Evolutionary conservation across 2,797 vertebrate species (phyloP).

Genomic region (Zenarchopterus dispar): DNA sequence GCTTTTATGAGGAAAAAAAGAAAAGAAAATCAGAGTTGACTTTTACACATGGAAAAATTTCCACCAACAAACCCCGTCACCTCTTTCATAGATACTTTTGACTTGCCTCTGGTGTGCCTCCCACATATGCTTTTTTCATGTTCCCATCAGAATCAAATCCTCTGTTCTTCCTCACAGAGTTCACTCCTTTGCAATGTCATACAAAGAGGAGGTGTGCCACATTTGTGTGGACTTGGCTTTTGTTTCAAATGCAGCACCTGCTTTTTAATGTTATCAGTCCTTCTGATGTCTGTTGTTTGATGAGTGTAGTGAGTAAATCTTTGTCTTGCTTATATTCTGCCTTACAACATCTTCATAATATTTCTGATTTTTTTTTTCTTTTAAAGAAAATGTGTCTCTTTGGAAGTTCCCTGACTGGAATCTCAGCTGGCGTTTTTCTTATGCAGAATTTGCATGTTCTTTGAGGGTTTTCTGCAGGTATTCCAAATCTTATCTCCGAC

Average conservation of each 20-base stretch:
- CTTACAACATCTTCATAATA: no score
- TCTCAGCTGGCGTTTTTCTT: no score
- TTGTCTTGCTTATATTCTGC: no score
- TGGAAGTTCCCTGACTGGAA: no score
- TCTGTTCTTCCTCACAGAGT: constrained; percentile 27
- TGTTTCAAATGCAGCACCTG: neutral
- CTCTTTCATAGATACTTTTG: constrained; percentile 40
- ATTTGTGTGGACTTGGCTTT: constrained; percentile 30
- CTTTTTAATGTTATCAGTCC: no score
- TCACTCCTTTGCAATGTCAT: constrained; percentile 15
- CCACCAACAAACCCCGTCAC: constrained; percentile 40
- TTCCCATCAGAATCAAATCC: constrained; percentile 33
- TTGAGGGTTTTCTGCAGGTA: no score
- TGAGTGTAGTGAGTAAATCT: no score
- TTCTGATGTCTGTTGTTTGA: no score
- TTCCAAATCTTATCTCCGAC: no score
- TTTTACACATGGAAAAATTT: constrained; percentile 43
- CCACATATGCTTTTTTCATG: constrained; percentile 39
- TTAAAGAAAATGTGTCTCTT: no score
- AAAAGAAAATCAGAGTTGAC: constrained; percentile 33
- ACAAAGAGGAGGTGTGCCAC: constrained; percentile 4
- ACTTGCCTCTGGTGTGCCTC: constrained; percentile 43
- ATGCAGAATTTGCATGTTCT: no score
- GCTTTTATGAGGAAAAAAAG: constrained; percentile 14
- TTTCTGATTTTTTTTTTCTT: no score